Conservation (phyloP, 1,140 invertebrate genomes). For the Lepidotrigona ventralis region DNA sequence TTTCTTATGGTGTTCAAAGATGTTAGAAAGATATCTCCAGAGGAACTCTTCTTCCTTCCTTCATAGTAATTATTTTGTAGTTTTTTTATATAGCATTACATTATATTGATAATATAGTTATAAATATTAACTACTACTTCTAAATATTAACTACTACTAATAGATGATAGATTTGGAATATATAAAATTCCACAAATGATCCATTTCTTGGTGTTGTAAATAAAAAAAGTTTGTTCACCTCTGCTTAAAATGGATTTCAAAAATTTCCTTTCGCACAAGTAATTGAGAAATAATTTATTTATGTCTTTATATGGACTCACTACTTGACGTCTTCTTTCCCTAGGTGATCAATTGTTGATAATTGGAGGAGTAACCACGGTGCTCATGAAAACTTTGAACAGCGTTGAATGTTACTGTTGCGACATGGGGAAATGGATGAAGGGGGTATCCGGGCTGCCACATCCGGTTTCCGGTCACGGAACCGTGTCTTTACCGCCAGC, state of each 20-base stretch:
- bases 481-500: constrained; percentile 82
- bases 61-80: not conserved
- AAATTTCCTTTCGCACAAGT: no score
- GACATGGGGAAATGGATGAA: constrained; percentile 81
- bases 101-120: not conserved
- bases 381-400: constrained; percentile 82
- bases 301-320: not conserved
- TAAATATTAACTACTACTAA: no score
- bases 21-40: not conserved
- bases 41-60: not conserved
- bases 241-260: no score
- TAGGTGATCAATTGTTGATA: constrained; percentile 80
- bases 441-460: constrained; percentile 80
- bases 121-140: no score
- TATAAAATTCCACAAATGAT: not conserved
- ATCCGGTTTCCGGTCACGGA: constrained; percentile 82
- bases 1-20: not conserved
- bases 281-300: not conserved
- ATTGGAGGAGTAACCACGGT: constrained; percentile 83
- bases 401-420: constrained; percentile 83
- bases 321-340: not conserved
- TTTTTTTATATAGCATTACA: not conserved
- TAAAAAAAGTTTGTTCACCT: no score
- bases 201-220: no score
- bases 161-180: not conserved